Base-by-base conservation (phyloP, 1,140 invertebrate species). In the Hypothenemus hampei region DNA sequence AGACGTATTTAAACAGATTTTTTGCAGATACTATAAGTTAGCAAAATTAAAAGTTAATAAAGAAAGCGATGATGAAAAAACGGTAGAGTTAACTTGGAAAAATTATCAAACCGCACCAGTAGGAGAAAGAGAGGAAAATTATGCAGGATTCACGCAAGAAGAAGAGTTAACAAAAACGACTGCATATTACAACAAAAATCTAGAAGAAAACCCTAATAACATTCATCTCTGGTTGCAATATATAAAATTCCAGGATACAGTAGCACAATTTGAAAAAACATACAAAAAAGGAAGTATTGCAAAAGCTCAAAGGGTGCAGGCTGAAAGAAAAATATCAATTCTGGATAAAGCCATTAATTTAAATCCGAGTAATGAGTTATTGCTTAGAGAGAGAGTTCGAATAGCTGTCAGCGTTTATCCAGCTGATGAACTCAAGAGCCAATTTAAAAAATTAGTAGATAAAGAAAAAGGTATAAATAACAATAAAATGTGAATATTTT, bases 211-310 rank as follows among this genome's bases (percentile, higher is more conserved):
- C 55, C 76, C 78, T 16, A 58, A 68, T 24, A 69, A 82, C 66
- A 58, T 81, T 24, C 51, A 75, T 36, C 57, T 72, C 18, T 82
- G 81, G 75, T 61, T 82, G 29, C 67, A 82, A 61, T 82, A 81
- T 63, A 61, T 79, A 6, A 59, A 76, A 19, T 78, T 79, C 66
- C 80, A 56, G 63, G 76, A 80, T 73, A 64, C 39, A 49, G 51
- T 70, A 37, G 63, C 59, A 52, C 65, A 76, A 52, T 73, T 76
- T 60, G 57, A 72, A 50, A 73, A 72, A 58, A 65, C 68, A 11
- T 72, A 70, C 51, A 50, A 59, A 15, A 70, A 70, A 61, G 69
- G 68, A 6, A 70, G 66, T 59, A 68, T 63, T 66, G 75, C 63
- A 57, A 72, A 69, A 68, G 70, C 69, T 23, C 62, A 26, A 67